Base-by-base conservation (phyloP, 2,797 vertebrate species). In the Semaprochilodus insignis region DNA sequence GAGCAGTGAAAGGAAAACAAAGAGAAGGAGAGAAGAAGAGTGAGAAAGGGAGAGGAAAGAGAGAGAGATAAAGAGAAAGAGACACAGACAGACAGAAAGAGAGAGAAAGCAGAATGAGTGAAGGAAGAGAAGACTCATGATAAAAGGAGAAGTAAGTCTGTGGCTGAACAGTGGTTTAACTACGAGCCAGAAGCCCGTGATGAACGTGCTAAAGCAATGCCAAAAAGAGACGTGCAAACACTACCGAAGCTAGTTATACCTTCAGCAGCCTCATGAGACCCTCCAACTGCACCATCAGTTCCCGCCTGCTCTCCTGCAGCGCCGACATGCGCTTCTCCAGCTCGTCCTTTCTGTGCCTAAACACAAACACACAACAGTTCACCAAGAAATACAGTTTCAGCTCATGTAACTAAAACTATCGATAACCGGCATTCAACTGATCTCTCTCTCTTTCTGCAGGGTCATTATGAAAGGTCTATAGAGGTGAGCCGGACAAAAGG, bases 231-330 rank as follows among this genome's bases (percentile, higher is more conserved):
- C 54, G 10, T 51, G 27, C 11, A 48, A 70, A 31, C 2, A 27
- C 31, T 55, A 19, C 21, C 63, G 66, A 51, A 79, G 62, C 55
- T 25, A 0, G 21, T 74, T 71, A 90, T 89, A 99, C 98, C 95
- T 99, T 99, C 14, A 99, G 95, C 80, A 99, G 94, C 88, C 97
- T 97, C 98, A 99, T 99, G 52, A 99, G 96, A 72, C 97, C 97
- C 85, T 99, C 98, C 60, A 99, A 95, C 91, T 99, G 97, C 62
- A 99, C 97, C 98, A 99, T 99, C 91, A 99, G 94, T 82, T 99
- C 98, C 44, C 98, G 91, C 3, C 98, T 91, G 93, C 98, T 99
- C 90, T 99, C 98, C 89, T 99, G 98, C 52, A 99, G 92, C 0
- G 98, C 97, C 0, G 98, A 99, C 98, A 99, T 99, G 82, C 98